Conservation (phyloP, 2,797 vertebrate genomes). For the Coluber constrictor region DNA sequence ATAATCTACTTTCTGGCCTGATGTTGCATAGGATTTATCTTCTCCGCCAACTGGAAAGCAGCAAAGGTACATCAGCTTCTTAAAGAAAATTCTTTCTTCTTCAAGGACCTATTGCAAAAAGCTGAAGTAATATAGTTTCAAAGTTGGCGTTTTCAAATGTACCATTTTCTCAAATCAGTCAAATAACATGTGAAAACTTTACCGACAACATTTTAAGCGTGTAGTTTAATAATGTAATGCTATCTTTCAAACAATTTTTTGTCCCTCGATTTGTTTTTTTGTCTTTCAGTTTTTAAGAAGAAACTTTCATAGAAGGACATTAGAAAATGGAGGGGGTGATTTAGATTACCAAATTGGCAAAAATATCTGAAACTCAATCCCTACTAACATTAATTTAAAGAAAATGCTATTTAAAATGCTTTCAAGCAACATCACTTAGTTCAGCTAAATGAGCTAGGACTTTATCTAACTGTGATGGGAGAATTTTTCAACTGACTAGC, state of each 20-base stretch:
- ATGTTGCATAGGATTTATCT: neutral
- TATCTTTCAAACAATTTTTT: neutral
- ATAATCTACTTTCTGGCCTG: neutral
- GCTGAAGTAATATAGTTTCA: neutral
- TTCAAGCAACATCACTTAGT: neutral
- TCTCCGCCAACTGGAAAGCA: neutral
- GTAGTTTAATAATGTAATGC: neutral
- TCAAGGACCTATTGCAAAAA: neutral
- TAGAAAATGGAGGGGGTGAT: neutral
- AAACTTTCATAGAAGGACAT: neutral
- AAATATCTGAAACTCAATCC: neutral
- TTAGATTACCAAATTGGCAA: neutral
- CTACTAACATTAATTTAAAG: neutral
- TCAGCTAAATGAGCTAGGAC: neutral
- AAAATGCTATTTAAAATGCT: neutral
- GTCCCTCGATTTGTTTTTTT: neutral
- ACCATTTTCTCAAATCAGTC: neutral
- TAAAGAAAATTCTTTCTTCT: neutral
- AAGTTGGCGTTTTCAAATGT: neutral
- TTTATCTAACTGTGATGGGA: neutral
- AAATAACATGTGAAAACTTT: neutral
- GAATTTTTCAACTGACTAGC: neutral
- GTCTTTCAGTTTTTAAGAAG: neutral
- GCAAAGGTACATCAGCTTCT: neutral
- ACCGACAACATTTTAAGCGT: neutral